phyloP scores from a whole-genome alignment of 2,113 vertebrate species.

The Prolemur simus region DNA sequence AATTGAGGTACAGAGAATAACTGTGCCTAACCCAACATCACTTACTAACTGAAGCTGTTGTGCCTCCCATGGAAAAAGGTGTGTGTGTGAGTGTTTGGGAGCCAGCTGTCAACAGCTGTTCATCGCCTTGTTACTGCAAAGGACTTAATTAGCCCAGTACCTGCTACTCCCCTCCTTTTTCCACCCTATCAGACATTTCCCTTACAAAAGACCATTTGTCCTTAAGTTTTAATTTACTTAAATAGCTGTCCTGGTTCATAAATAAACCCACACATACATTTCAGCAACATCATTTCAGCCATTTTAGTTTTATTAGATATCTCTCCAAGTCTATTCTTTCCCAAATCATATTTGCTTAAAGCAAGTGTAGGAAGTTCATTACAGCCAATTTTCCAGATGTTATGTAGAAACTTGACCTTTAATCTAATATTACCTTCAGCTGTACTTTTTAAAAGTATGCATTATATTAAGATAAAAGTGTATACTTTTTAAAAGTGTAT shows the following conservation, averaged over 20 bases:
- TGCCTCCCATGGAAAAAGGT: neutral
- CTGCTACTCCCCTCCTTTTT: conserved; percentile 12
- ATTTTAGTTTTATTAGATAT: neutral
- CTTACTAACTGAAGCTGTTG: conserved; percentile 15
- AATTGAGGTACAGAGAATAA: conserved; percentile 10
- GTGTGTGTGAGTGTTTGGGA: neutral
- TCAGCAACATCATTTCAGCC: neutral
- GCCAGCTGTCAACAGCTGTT: conserved; percentile 53
- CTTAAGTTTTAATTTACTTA: neutral
- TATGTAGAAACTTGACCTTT: neutral
- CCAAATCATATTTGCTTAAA: neutral
- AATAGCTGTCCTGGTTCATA: neutral
- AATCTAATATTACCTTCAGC: neutral
- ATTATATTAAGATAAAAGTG: no score
- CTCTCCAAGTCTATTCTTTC: neutral
- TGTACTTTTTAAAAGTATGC: neutral
- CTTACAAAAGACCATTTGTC: neutral
- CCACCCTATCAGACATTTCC: conserved; percentile 33
- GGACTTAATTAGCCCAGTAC: conserved; percentile 53
- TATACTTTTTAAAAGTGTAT: neutral
- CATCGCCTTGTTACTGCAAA: conserved; percentile 45
- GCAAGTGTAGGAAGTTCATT: neutral
- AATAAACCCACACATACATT: neutral
- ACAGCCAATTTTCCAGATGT: neutral
- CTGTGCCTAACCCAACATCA: conserved; percentile 19